Base-by-base conservation (phyloP, 2,888 invertebrate species). In the Caenorhabditis doughertyi region DNA sequence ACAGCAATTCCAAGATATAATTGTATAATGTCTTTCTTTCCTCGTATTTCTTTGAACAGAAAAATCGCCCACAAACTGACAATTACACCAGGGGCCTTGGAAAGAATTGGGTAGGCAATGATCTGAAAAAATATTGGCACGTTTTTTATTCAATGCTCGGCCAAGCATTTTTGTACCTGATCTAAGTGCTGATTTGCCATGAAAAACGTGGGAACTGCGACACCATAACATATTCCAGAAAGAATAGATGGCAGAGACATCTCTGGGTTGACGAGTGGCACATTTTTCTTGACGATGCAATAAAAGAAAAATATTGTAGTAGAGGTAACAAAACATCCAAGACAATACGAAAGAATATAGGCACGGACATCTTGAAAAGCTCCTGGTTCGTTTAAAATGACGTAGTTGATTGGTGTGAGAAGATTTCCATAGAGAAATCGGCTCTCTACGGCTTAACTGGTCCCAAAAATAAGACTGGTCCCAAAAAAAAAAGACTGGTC, bases 281-380 rank as follows among this genome's bases (percentile, higher is more conserved):
- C 49, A 67, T 87, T 87, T 55, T 83, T 85, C 73, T 71, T 82
- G 2, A 60, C 49, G 8, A 71, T 29, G 0, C 81, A 70, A 55
- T 88, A 88, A 5, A 79, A 13, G 23, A 92, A 70, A 83, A 93
- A 92, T 77, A 92, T 92, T 25, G 91, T 35, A 16, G 92, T 92
- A 72, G 92, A 92, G 1, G 92, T 89, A 49, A 91, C 71, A 55
- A 92, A 91, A 51, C 93, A 92, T 21, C 93, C 93, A 79, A 91
- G 88, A 85, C 91, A 93, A 80, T 93, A 92, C 18, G 93, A 91
- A 87, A 93, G 93, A 16, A 93, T 93, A 88, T 93, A 93, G 84
- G 85, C 79, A 25, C 89, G 84, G 64, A 88, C 89, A 35, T 85
- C 84, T 42, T 81, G 86, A 3, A 86, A 70, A 3, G 89, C 79